Base-by-base conservation (phyloP, 2,113 vertebrate species). In the Alces alces region DNA sequence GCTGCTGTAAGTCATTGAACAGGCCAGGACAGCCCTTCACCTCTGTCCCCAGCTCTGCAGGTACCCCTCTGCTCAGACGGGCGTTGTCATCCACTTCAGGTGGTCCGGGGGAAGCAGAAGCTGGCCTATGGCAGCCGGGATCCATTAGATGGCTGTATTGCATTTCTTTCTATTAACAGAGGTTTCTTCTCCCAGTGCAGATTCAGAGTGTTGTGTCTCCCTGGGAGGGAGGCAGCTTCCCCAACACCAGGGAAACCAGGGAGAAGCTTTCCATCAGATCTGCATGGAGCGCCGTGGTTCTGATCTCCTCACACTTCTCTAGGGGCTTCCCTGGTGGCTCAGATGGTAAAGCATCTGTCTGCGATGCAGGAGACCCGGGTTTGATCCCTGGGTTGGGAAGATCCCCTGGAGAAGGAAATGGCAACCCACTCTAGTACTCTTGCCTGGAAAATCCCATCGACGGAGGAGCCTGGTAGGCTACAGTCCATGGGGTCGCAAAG, bases 71-170 rank as follows among this genome's bases (percentile, higher is more conserved):
- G 30, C 8, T 78, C 52, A 93, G 47, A 86, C 8, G 87, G 93
- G 9, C 55, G 3, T 13, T 91, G 21, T 83, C 47, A 85, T 89
- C 43, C 50, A n/a, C 28, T 89, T 87, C n/a, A 50, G 28, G 6
- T 64, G 15, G 76, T 96, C 36, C 27, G 45, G 57, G 43, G 61
- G 55, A 91, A 54, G 78, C 21, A 76, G 57, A 52, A 94, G 47
- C 15, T 2, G 27, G 33, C 21, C 79, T 92, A 50, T 97, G 89
- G 33, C 86, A 89, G 12, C 5, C 43, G 36, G 47, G 36, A 83
- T 97, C 97, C 97, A 96, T 97, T 97, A 98, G 97, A 96, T 95
- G 98, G 96, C 97, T 97, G 95, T 97, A 88, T 97, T 98, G 95
- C 70, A n/a, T 97, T 97, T 97, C 93, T 97, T 97, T 97, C 50